Evolutionary conservation across 35 echinoderm and acorn worm genomes (phyloP).

Genomic region (Apostichopus parvimensis): DNA sequence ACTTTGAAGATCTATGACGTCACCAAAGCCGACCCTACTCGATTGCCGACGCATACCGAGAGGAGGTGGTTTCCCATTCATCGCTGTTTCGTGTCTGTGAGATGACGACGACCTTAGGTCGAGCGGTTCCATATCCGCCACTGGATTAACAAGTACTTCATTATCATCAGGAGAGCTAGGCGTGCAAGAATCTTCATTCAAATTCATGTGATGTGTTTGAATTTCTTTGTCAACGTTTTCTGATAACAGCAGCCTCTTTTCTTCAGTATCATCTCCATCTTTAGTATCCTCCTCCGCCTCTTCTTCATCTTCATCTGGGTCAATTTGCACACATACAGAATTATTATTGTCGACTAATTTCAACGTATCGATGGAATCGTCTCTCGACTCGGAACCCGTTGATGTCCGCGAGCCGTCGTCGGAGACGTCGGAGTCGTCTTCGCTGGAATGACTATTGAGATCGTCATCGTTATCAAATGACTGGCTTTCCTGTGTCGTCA

Average conservation of each 20-base stretch:
- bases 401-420: not conserved
- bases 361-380: conserved; percentile 11
- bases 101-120: not conserved
- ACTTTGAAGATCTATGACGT: conserved; percentile 55
- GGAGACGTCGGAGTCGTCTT: not conserved
- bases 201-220: not conserved
- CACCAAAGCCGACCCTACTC: conserved; percentile 44
- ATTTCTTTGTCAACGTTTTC: not conserved
- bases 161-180: not conserved
- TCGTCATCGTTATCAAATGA: conserved; percentile 40
- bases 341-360: conserved; percentile 30
- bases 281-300: not conserved
- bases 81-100: not conserved
- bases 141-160: conserved; percentile 14
- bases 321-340: conserved; percentile 20
- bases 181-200: not conserved
- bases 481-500: conserved; percentile 41
- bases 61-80: not conserved
- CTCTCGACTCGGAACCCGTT: conserved; percentile 19
- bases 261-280: not conserved
- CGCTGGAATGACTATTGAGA: conserved; percentile 12
- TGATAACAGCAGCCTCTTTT: not conserved
- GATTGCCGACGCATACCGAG: conserved; percentile 3
- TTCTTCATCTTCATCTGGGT: not conserved
- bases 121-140: not conserved